A percentile compares a stretch with the other conserved stretches of the same genome.
These are phyloP conservation scores for Ochropacha duplaris DNA, from an alignment of 2,888 invertebrate genomes.

Conservation along the genomic window DNA sequence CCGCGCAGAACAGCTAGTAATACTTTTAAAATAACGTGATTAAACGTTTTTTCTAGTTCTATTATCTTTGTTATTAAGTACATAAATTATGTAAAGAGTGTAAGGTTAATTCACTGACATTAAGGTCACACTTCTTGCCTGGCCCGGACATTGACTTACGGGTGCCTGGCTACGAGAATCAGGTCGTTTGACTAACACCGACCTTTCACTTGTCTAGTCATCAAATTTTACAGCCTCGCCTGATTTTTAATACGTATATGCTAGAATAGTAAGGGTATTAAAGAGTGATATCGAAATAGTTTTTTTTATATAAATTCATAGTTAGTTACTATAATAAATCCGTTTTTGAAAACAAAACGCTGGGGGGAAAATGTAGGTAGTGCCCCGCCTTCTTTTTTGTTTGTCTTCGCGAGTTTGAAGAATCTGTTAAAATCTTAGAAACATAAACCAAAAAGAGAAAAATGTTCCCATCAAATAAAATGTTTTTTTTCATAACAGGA, in stretches of 20 bases:
- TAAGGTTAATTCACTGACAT: slow-evolving; percentile 42
- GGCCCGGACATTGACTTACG: slow-evolving; percentile 46
- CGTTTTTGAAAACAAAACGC: no score
- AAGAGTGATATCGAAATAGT: not conserved
- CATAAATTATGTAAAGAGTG: slow-evolving; percentile 26
- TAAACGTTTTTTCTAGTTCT: not conserved
- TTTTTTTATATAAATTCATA: no score
- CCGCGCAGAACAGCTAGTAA: no score
- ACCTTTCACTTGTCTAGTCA: slow-evolving; percentile 21
- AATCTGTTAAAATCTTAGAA: no score
- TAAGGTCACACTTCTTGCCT: slow-evolving; percentile 21
- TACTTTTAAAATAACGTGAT: no score
- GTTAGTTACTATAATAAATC: no score
- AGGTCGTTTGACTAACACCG: slow-evolving; percentile 15
- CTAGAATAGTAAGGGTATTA: not conserved
- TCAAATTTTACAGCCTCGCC: slow-evolving; percentile 28
- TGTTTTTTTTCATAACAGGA: no score
- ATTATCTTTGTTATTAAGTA: not conserved
- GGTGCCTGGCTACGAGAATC: slow-evolving; percentile 21
- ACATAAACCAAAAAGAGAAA: no score
- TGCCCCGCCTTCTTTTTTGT: no score
- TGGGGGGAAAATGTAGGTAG: no score
- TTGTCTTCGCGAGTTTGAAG: no score
- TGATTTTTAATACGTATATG: slow-evolving; percentile 19
- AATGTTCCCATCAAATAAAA: no score